These are phyloP conservation scores for Apostichopus californicus DNA, from an alignment of 35 echinoderm and acorn worm genomes.

Conservation along the genomic window DNA sequence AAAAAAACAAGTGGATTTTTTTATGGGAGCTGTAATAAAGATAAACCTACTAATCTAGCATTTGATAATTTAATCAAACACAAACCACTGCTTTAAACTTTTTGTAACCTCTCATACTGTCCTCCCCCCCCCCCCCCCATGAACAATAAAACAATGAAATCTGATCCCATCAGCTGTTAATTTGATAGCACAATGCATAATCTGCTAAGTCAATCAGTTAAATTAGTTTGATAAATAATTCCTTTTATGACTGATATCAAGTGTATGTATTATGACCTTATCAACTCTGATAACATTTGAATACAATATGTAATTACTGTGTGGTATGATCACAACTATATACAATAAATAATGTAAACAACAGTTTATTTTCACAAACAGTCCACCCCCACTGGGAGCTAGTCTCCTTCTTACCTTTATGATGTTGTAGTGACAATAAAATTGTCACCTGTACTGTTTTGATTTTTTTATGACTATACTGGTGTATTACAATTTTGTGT, in stretches of 20 bases:
- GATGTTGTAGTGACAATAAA: background rate
- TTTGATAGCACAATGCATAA: background rate
- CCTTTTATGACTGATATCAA: background rate
- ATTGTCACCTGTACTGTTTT: background rate
- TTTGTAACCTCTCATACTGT: too few relatives aligned
- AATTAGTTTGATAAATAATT: background rate
- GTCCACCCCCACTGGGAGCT: background rate
- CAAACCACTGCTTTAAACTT: too few relatives aligned
- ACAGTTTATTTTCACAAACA: background rate
- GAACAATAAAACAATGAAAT: too few relatives aligned
- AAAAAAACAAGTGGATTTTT: too few relatives aligned
- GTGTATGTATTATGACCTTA: background rate
- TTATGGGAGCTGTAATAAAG: too few relatives aligned
- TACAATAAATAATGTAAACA: background rate
- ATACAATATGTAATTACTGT: background rate
- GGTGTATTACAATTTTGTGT: too few relatives aligned
- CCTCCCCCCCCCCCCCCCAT: too few relatives aligned
- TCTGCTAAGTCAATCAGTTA: background rate
- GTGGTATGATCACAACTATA: background rate
- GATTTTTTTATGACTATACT: background rate
- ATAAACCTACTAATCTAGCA: too few relatives aligned
- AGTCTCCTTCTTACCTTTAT: too few relatives aligned
- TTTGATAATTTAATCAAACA: too few relatives aligned
- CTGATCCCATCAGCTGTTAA: too few relatives aligned
- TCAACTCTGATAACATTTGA: background rate